These are phyloP conservation scores for Drosophila pallidifrons DNA, from an alignment of 1,140 invertebrate genomes.

Conservation along the genomic window DNA sequence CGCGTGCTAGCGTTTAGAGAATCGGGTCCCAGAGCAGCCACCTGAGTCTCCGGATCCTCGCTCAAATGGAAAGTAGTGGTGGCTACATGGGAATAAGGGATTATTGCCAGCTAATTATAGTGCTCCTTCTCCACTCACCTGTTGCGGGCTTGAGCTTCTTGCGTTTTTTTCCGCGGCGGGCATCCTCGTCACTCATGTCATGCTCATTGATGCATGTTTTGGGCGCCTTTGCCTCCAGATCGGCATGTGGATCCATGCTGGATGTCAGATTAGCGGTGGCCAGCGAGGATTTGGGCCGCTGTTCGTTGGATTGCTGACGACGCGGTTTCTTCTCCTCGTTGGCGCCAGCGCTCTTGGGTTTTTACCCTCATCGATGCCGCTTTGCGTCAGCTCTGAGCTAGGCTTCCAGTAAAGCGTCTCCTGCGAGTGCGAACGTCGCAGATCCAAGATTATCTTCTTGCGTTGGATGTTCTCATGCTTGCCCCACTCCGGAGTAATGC, in stretches of 20 bases:
- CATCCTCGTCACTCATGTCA: slow-evolving; percentile 71
- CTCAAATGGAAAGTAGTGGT: slow-evolving; percentile 81
- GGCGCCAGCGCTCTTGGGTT: slow-evolving; percentile 73
- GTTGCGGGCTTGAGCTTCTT: slow-evolving; percentile 76
- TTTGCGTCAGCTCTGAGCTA: slow-evolving; percentile 79
- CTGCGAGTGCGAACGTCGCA: slow-evolving; percentile 77
- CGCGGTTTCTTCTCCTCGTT: slow-evolving; percentile 73
- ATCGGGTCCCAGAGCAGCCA: slow-evolving; percentile 80
- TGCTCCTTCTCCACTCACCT: slow-evolving; percentile 34
- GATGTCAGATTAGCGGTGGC: slow-evolving; percentile 52
- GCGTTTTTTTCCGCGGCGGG: slow-evolving; percentile 74
- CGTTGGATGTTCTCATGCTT: slow-evolving; percentile 80
- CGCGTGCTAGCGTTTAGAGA: slow-evolving; percentile 81
- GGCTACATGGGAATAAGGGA: slow-evolving; percentile 24
- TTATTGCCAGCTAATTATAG: background rate
- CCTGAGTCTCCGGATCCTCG: slow-evolving; percentile 83
- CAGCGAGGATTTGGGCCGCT: slow-evolving; percentile 75
- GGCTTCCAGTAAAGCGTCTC: slow-evolving; percentile 84
- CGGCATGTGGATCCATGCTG: slow-evolving; percentile 37
- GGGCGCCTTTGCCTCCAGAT: slow-evolving; percentile 50
- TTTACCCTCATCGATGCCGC: slow-evolving; percentile 70
- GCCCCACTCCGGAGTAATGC: slow-evolving; percentile 86
- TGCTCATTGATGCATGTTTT: slow-evolving; percentile 80
- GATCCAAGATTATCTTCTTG: slow-evolving; percentile 82
- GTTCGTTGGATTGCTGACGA: slow-evolving; percentile 66